Conservation (phyloP, 1,140 invertebrate species). For the Oryzaephilus surinamensis region DNA sequence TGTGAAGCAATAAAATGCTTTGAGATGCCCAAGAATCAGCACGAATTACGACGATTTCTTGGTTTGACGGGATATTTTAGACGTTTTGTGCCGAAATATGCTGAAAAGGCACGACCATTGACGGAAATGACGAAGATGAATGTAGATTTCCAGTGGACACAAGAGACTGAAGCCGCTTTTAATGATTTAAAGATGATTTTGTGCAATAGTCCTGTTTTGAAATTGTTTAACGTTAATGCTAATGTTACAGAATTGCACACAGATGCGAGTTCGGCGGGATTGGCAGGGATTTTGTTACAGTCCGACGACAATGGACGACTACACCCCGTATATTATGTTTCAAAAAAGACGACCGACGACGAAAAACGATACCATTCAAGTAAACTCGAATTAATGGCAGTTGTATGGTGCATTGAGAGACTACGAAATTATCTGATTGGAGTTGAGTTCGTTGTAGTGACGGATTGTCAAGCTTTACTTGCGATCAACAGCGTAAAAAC, state of each 20-base stretch:
- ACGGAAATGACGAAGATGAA: conserved; percentile 1
- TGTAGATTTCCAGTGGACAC: conserved; percentile 6
- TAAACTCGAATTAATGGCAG: too few relatives aligned
- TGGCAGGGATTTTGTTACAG: conserved; percentile 31
- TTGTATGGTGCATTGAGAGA: conserved; percentile 23
- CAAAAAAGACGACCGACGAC: too few relatives aligned
- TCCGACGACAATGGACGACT: conserved; percentile 12
- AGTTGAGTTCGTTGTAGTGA: conserved; percentile 30
- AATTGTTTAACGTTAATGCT: conserved; percentile 2
- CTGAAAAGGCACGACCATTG: neutral
- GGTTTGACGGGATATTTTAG: conserved; percentile 10
- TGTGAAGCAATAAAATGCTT: neutral
- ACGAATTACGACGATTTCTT: conserved; percentile 4
- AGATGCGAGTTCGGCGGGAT: conserved; percentile 26
- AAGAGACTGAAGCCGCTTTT: conserved; percentile 9
- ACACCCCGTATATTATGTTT: conserved; percentile 14
- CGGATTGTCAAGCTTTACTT: conserved; percentile 33
- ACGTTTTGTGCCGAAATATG: conserved; percentile 7
- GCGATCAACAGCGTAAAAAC: too few relatives aligned
- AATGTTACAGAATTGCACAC: conserved; percentile 22
- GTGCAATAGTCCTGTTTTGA: neutral
- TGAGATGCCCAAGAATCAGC: conserved; percentile 1
- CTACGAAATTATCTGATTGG: conserved; percentile 34
- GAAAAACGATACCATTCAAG: conserved; percentile 13
- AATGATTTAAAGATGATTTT: neutral